A percentile compares a stretch with the other conserved stretches of the same genome.
phyloP scores from a whole-genome alignment of 1,140 invertebrate genomes.

The Varroa destructor region DNA sequence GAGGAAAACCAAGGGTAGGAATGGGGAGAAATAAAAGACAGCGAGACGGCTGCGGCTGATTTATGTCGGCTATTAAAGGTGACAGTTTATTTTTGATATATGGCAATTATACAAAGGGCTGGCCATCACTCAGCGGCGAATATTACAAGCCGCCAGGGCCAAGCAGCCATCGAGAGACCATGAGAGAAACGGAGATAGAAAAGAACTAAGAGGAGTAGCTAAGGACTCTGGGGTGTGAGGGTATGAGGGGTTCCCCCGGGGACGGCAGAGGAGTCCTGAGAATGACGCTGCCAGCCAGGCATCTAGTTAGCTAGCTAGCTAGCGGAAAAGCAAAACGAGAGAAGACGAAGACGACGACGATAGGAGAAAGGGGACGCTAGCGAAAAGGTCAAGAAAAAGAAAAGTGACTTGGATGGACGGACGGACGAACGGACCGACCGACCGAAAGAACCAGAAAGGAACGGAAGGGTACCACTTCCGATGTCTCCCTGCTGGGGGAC shows the following conservation, averaged over 20 bases:
- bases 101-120: slow-evolving; percentile 29
- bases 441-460: no score
- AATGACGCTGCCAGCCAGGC: slow-evolving; percentile 1
- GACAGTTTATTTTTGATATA: slow-evolving; percentile 29
- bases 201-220: no score
- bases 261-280: no score
- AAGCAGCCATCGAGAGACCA: no score
- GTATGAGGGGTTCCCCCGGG: no score
- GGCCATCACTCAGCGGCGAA: slow-evolving; percentile 28
- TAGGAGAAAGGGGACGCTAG: not conserved
- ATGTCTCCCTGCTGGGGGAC: no score
- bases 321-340: not conserved
- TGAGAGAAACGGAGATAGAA: no score
- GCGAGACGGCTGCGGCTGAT: slow-evolving; percentile 17
- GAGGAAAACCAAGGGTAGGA: not conserved
- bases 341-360: slow-evolving; percentile 14
- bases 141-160: slow-evolving; percentile 15
- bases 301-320: not conserved
- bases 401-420: no score
- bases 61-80: slow-evolving; percentile 29
- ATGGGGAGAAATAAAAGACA: no score
- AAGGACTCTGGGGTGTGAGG: no score
- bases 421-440: no score
- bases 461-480: no score
- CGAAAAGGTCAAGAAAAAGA: not conserved